These are phyloP conservation scores for Trachelus tabidus DNA, from an alignment of 2,888 invertebrate genomes.

Conservation along the genomic window DNA sequence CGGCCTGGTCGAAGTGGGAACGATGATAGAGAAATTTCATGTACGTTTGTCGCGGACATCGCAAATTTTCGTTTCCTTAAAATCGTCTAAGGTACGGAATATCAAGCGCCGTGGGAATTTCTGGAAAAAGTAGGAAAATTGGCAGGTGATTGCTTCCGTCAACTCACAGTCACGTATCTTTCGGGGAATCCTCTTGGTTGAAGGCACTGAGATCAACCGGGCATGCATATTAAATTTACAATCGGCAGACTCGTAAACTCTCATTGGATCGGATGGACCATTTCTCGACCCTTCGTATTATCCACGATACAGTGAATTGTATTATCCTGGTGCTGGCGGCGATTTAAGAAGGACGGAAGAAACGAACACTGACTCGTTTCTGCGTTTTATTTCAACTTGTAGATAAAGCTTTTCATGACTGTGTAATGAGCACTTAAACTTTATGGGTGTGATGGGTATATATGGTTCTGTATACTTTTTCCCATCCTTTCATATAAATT, in stretches of 20 bases:
- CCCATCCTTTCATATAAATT: background rate
- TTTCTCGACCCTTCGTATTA: background rate
- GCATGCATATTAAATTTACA: conserved; percentile 7
- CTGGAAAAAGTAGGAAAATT: background rate
- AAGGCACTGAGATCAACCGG: conserved; percentile 1
- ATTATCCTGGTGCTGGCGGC: background rate
- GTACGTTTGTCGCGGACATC: background rate
- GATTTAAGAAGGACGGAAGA: background rate
- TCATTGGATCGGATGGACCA: background rate
- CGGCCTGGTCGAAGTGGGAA: background rate
- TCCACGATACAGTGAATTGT: background rate
- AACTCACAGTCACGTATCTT: background rate
- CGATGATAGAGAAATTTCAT: background rate
- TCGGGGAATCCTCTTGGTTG: background rate
- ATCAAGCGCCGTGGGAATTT: no score
- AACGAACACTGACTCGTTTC: background rate
- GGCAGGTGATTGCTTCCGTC: background rate
- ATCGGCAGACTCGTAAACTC: conserved; percentile 8
- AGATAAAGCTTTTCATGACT: background rate
- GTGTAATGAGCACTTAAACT: background rate
- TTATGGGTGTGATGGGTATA: background rate
- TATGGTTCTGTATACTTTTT: background rate
- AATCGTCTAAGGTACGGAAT: no score
- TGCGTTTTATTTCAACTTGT: background rate
- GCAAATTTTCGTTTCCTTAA: no score